Percentiles rank a stretch among this genome's conserved stretches.
phyloP scores from a whole-genome alignment of 2,888 invertebrate genomes.

The Miltochrista miniata region DNA sequence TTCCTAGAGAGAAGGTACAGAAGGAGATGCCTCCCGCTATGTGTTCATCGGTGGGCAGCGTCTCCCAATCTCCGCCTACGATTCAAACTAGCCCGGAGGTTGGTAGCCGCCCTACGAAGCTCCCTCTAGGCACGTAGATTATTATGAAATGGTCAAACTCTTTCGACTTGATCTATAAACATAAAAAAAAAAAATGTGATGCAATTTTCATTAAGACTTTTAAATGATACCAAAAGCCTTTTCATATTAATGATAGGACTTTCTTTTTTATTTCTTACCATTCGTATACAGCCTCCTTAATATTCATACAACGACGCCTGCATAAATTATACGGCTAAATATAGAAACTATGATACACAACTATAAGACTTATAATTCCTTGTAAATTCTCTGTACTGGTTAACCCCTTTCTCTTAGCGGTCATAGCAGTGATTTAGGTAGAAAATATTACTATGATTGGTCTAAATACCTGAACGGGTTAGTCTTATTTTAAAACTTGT shows the following conservation, averaged over 20 bases:
- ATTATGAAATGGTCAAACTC: too few relatives aligned
- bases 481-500: too few relatives aligned
- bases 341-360: background rate
- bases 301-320: slow-evolving; percentile 13
- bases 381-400: slow-evolving; percentile 15
- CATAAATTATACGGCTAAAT: slow-evolving; percentile 3
- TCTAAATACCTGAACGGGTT: slow-evolving; percentile 45
- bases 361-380: slow-evolving; percentile 23
- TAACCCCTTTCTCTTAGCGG: slow-evolving; percentile 36
- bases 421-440: slow-evolving; percentile 35
- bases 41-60: too few relatives aligned
- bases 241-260: background rate
- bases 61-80: too few relatives aligned
- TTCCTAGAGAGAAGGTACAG: too few relatives aligned
- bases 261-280: background rate
- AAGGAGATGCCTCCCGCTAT: too few relatives aligned
- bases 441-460: slow-evolving; percentile 10
- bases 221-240: background rate
- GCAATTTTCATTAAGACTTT: too few relatives aligned
- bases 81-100: too few relatives aligned
- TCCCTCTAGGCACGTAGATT: too few relatives aligned
- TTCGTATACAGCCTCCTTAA: slow-evolving; percentile 33
- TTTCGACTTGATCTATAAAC: too few relatives aligned
- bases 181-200: too few relatives aligned
- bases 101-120: too few relatives aligned